Conservation (phyloP, 2,888 invertebrate species). For the Colletes collaris region DNA sequence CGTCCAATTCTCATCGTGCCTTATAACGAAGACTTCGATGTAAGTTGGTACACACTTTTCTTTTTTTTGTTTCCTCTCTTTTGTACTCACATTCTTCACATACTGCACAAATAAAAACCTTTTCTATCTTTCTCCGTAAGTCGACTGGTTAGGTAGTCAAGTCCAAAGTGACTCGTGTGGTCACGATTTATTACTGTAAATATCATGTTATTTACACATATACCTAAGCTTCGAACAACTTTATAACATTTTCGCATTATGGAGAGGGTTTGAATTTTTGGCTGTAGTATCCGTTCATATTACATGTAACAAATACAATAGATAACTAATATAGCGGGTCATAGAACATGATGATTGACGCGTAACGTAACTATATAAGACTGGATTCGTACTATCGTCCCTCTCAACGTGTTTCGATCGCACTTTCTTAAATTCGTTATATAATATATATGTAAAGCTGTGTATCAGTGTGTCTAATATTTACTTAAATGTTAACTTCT, state of each 20-base stretch:
- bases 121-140: slow-evolving; percentile 44
- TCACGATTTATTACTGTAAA: slow-evolving; percentile 81
- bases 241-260: slow-evolving; percentile 73
- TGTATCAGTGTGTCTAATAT: slow-evolving; percentile 60
- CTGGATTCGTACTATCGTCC: slow-evolving; percentile 59
- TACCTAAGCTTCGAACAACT: slow-evolving; percentile 78
- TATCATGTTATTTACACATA: slow-evolving; percentile 81
- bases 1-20: slow-evolving; percentile 29
- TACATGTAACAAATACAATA: slow-evolving; percentile 78
- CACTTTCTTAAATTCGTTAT: slow-evolving; percentile 61
- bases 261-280: slow-evolving; percentile 70
- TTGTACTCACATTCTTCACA: slow-evolving; percentile 65
- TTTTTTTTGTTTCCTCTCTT: slow-evolving; percentile 36
- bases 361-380: slow-evolving; percentile 71
- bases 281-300: slow-evolving; percentile 70
- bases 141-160: slow-evolving; percentile 65
- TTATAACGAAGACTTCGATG: slow-evolving; percentile 32
- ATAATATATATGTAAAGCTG: slow-evolving; percentile 66
- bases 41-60: slow-evolving; percentile 37
- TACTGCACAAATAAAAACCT: slow-evolving; percentile 55
- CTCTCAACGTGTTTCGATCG: slow-evolving; percentile 47
- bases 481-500: slow-evolving; percentile 65
- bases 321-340: slow-evolving; percentile 77
- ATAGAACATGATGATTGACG: slow-evolving; percentile 74
- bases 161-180: slow-evolving; percentile 70